These are phyloP conservation scores for Odontothrips loti DNA, from an alignment of 2,888 invertebrate genomes.

Conservation along the genomic window DNA sequence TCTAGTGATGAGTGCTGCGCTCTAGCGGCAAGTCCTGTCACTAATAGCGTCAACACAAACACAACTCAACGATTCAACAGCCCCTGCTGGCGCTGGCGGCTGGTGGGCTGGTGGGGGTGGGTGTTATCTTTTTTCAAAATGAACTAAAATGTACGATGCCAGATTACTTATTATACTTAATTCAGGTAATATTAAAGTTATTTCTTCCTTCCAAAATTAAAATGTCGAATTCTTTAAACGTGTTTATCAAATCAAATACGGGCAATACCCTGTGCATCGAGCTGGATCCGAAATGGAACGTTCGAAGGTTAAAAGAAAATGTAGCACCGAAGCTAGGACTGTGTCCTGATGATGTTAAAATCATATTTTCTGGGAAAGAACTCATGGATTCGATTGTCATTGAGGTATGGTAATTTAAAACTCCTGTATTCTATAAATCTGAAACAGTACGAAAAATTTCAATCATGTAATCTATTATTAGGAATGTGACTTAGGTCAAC, in stretches of 20 bases:
- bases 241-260: slow-evolving; percentile 66
- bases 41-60: no score
- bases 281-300: slow-evolving; percentile 69
- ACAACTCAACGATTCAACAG: no score
- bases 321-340: slow-evolving; percentile 65
- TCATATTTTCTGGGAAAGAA: slow-evolving; percentile 76
- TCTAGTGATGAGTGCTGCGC: no score
- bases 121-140: no score
- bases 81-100: no score
- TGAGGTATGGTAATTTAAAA: slow-evolving; percentile 54
- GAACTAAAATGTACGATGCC: no score
- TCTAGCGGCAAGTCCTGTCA: no score
- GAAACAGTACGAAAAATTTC: no score
- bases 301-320: slow-evolving; percentile 66
- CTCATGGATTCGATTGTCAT: slow-evolving; percentile 64
- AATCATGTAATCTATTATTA: slow-evolving; percentile 42
- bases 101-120: no score
- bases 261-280: slow-evolving; percentile 61
- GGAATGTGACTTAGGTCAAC: slow-evolving; percentile 76
- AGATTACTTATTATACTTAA: not conserved
- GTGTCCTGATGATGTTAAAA: slow-evolving; percentile 64
- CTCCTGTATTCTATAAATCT: no score
- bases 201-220: not conserved
- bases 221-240: slow-evolving; percentile 47
- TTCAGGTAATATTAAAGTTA: not conserved